Base-by-base conservation (phyloP, 2,888 invertebrate species). In the Keiferia lycopersicella region DNA sequence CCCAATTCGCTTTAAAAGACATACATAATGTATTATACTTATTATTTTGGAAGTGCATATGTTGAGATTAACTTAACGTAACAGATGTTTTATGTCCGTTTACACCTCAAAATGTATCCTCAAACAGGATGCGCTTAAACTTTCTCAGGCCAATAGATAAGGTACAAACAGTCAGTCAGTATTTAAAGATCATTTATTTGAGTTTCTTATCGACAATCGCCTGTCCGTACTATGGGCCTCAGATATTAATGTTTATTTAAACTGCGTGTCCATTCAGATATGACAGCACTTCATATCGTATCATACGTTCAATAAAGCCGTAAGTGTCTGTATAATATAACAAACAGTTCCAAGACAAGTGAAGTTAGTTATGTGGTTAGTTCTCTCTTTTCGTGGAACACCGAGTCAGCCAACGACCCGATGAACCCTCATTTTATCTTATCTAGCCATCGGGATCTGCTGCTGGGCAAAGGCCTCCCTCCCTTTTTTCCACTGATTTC, bases 181-280 rank as follows among this genome's bases (percentile, higher is more conserved):
- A 50, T 50, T 50, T 22, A 50, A 50, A 50, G 18, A 50, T 50
- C 45, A 50, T 50, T 50, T 50, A 18, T 50, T 22, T 50, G 20
- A 20, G 20, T 50, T 50, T 22, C 18, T 50, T 50, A 50, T 50
- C 50, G 20, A 20, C 50, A 20, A 12, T 20, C 20, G 45, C n/a
- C n/a, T 45, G 45, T 45, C 45, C 45, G 45, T 45, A 45, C 45
- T 45, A n/a, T 41, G 45, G 16, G n/a, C 16, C 3, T n/a, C n/a
- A 4, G n/a, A 45, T 45, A 45, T 45, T 45, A 45, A 45, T 45
- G 45, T 45, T 45, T 45, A 45, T 45, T 45, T 45, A 45, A 45
- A 45, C 45, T 45, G 45, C 16, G n/a, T 16, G 45, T 0, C 1
- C 16, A 45, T 45, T n/a, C 45, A 45, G 45, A 45, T 16, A 16